These are phyloP conservation scores for Bujurquina vittata DNA, from an alignment of 2,113 vertebrate genomes.

Conservation along the genomic window DNA sequence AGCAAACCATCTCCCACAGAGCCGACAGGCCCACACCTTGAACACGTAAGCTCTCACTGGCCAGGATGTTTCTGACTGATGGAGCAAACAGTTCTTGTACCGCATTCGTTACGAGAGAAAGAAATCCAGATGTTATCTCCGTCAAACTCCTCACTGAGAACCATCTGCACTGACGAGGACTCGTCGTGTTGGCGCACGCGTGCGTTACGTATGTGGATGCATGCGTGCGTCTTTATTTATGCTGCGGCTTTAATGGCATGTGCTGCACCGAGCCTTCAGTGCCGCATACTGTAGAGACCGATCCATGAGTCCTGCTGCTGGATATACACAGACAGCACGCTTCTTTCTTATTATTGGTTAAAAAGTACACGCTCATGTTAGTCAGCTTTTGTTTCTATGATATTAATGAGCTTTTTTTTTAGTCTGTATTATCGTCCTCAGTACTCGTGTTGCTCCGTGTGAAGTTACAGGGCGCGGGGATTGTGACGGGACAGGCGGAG, in stretches of 20 bases:
- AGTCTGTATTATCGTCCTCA: neutral
- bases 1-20: constrained; percentile 79
- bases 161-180: neutral
- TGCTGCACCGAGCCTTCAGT: too few relatives aligned
- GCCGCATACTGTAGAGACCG: too few relatives aligned
- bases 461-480: constrained; percentile 77
- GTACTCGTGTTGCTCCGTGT: neutral
- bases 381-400: neutral
- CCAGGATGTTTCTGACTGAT: neutral
- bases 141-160: neutral
- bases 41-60: constrained; percentile 69
- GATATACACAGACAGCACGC: too few relatives aligned
- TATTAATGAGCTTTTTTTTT: neutral
- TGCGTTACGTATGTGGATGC: too few relatives aligned
- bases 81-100: neutral
- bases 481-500: constrained; percentile 82
- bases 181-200: too few relatives aligned
- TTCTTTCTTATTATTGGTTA: neutral
- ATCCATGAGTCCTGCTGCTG: neutral
- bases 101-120: neutral
- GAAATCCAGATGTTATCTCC: too few relatives aligned
- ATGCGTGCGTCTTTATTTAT: too few relatives aligned
- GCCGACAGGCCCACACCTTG: constrained; percentile 31
- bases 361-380: neutral
- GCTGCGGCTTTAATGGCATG: too few relatives aligned